Base-by-base conservation (phyloP, 2,113 vertebrate species). In the Platycercus adscitus region DNA sequence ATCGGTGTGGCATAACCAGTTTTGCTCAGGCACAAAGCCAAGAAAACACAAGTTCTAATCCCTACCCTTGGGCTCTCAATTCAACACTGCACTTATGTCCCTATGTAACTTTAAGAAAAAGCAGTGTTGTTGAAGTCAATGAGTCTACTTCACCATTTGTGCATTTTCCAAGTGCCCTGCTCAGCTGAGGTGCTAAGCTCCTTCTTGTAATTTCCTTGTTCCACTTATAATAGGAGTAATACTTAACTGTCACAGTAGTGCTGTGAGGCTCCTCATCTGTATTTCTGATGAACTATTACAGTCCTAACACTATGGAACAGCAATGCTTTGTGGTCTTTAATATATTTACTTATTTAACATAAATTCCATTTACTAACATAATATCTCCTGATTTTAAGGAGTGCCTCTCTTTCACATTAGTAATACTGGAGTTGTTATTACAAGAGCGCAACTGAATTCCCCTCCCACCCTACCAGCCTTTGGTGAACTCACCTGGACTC, bases 1-100 rank as follows among this genome's bases (percentile, higher is more conserved):
- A 35, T 93, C 72, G 6, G 44, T 94, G 96, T 96, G 83, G 95
- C 95, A 93, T 93, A 96, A 93, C 91, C 92, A 93, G 96, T 97
- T 96, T 95, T 91, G 80, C 56, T 86, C 39, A 87, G 95, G 95
- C 88, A 8, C 35, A 56, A 47, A 96, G 96, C 96, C 96, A 97
- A 92, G 85, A 91, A 95, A 87, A 60, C 70, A 82, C 84, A 87
- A 91, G 81, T 95, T 85, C 81, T 95, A 96, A 97, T 96, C 87
- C 94, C 39, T 92, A 26, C 81, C 78, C 88, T 92, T 72, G 73
- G 92, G 93, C 52, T 93, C 65, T 81, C 83, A 75, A 86, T 95
- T 93, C 80, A 92, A 61, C 66, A 78, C 68, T 49, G 88, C 88
- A 92, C 88, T 96, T 94, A 76, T 7, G 77, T 41, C 86, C 77